Conservation (phyloP, 2,113 vertebrate genomes). For the Chionodraco myersi region DNA sequence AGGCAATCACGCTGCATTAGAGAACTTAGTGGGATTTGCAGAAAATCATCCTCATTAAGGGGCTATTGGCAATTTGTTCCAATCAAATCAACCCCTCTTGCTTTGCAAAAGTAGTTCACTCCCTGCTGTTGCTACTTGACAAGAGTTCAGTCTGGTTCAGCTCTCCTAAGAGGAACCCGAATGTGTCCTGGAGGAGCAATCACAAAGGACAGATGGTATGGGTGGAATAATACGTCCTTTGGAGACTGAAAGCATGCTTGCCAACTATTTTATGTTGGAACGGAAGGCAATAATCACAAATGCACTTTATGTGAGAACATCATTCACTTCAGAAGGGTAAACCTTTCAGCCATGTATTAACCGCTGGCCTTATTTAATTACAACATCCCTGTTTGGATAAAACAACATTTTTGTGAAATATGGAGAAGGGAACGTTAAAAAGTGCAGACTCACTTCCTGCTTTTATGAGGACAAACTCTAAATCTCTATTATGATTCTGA, state of each 20-base stretch:
- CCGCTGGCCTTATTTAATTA: conserved; percentile 18
- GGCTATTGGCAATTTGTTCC: not conserved
- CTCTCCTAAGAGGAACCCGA: not conserved
- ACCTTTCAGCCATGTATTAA: conserved; percentile 18
- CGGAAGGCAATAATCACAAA: conserved; percentile 41
- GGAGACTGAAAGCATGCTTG: conserved; percentile 22
- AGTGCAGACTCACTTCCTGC: conserved; percentile 35
- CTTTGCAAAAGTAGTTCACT: not conserved
- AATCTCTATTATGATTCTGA: conserved; percentile 11
- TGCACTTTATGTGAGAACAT: conserved; percentile 42
- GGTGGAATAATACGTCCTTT: conserved; percentile 22
- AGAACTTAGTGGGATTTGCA: not conserved
- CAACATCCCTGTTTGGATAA: not conserved
- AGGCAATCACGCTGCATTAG: not conserved
- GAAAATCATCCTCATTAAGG: not conserved
- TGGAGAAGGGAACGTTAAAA: not conserved
- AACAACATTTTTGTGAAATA: no score
- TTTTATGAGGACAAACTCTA: conserved; percentile 27
- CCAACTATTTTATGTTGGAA: conserved; percentile 27
- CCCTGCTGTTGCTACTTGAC: not conserved
- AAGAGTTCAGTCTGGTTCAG: not conserved
- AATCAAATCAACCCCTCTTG: not conserved
- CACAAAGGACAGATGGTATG: conserved; percentile 25
- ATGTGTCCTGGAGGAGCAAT: conserved; percentile 1
- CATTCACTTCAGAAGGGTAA: conserved; percentile 23